Conservation (phyloP, 92 coral and sea anemone species). For the Hydrozoanthus gracilis region DNA sequence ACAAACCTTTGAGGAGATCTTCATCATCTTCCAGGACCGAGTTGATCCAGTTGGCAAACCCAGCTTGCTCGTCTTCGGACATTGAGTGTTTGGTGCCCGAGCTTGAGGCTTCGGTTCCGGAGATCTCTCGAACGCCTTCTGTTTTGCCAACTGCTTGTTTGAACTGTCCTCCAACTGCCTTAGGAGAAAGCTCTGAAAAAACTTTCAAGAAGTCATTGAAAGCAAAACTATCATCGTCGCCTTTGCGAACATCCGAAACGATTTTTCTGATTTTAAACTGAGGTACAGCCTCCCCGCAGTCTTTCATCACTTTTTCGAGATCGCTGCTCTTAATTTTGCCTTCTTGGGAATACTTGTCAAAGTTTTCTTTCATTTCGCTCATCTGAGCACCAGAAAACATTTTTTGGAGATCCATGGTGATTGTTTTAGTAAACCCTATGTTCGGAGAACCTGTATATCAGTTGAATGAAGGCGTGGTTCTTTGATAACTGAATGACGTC, state of each 20-base stretch:
- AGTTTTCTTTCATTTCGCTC: slow-evolving; percentile 81
- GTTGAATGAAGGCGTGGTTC: neutral
- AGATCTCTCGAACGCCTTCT: slow-evolving; percentile 75
- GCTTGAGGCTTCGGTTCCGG: slow-evolving; percentile 80
- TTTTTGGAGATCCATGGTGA: slow-evolving; percentile 62
- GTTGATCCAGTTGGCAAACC: slow-evolving; percentile 94
- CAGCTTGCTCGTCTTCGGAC: slow-evolving; percentile 88
- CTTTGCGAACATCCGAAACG: slow-evolving; percentile 66
- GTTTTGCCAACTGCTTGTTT: slow-evolving; percentile 81
- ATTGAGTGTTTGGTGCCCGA: slow-evolving; percentile 94
- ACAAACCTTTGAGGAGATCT: slow-evolving; percentile 59
- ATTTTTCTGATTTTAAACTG: slow-evolving; percentile 86
- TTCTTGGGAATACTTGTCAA: slow-evolving; percentile 73
- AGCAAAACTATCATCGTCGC: slow-evolving; percentile 70
- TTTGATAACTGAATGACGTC: too few relatives aligned
- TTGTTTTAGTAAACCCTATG: neutral
- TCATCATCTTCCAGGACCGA: slow-evolving; percentile 85
- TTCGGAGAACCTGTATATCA: neutral
- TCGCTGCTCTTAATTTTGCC: slow-evolving; percentile 70
- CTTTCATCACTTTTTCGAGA: slow-evolving; percentile 84
- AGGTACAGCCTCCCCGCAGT: slow-evolving; percentile 89
- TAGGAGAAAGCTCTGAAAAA: slow-evolving; percentile 78
- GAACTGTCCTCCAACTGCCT: slow-evolving; percentile 86
- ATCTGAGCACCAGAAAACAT: slow-evolving; percentile 80
- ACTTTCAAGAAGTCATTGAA: slow-evolving; percentile 79